Conservation (phyloP, 2,888 invertebrate genomes). For the Orchesella flavescens region DNA sequence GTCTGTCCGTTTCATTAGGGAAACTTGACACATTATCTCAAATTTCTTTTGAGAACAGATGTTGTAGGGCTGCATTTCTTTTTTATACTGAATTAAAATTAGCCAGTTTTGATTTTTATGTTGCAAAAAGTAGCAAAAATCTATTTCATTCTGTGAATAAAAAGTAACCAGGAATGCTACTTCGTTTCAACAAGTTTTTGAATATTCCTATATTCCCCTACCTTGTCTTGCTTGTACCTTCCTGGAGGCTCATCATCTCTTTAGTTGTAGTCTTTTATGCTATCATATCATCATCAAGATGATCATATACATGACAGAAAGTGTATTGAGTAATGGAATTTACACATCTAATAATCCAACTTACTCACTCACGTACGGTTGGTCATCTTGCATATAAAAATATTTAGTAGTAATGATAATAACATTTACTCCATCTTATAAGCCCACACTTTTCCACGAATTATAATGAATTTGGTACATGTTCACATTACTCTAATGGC, state of each 20-base stretch:
- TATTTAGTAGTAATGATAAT: constrained; percentile 1
- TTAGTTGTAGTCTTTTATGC: too few species aligned
- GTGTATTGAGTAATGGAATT: background rate
- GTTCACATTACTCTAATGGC: constrained; percentile 17
- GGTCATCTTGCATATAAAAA: background rate
- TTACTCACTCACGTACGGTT: background rate
- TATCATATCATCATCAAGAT: background rate
- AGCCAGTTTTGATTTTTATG: too few species aligned
- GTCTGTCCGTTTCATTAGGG: background rate
- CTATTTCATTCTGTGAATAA: too few species aligned
- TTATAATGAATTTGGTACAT: constrained; percentile 25
- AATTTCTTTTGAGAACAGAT: too few species aligned
- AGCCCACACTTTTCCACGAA: constrained; percentile 34
- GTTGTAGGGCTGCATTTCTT: too few species aligned
- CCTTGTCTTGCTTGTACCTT: background rate
- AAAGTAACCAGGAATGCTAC: too few species aligned
- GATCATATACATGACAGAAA: constrained; percentile 4
- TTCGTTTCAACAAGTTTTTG: too few species aligned
- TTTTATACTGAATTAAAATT: too few species aligned
- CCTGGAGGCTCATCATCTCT: constrained; percentile 3
- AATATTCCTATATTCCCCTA: too few species aligned
- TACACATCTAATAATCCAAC: background rate
- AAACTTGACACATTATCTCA: too few species aligned
- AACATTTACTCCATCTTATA: background rate
- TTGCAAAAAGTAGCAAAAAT: too few species aligned